Conservation (phyloP, 92 coral and sea anemone species). For the Zoanthus sansibaricus region DNA sequence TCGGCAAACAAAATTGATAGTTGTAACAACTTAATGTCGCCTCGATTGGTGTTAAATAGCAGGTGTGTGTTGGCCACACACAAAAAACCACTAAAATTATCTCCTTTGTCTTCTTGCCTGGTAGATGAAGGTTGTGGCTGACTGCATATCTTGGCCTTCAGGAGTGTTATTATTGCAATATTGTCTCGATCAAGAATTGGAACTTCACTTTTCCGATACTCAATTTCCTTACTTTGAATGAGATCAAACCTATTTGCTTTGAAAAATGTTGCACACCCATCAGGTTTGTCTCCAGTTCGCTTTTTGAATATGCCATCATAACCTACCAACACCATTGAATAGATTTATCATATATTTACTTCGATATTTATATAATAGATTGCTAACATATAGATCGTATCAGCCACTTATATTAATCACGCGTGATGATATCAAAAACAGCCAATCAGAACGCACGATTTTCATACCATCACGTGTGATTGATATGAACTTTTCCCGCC, state of each 20-base stretch:
- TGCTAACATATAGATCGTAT: too few species aligned
- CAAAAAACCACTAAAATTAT: conserved; percentile 41
- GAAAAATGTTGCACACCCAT: conserved; percentile 97
- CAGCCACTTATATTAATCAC: too few species aligned
- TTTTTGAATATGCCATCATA: conserved; percentile 83
- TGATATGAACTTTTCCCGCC: too few species aligned
- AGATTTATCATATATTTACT: too few species aligned
- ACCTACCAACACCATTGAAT: conserved; percentile 49
- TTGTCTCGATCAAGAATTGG: conserved; percentile 88
- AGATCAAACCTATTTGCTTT: conserved; percentile 71
- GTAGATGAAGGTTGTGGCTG: conserved; percentile 1
- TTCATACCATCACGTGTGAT: too few species aligned
- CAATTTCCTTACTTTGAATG: conserved; percentile 65
- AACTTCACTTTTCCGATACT: conserved; percentile 72
- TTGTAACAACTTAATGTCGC: conserved; percentile 93
- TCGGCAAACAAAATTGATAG: conserved; percentile 89
- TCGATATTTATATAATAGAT: too few species aligned
- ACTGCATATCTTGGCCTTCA: conserved; percentile 60
- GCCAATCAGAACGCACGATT: too few species aligned
- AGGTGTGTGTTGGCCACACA: conserved; percentile 95
- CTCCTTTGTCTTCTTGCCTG: conserved; percentile 37
- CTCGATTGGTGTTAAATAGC: conserved; percentile 91
- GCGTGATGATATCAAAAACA: too few species aligned
- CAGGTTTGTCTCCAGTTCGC: conserved; percentile 89
- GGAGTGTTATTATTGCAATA: conserved; percentile 75